Base-by-base conservation (phyloP, 2,888 invertebrate species). In the Andrena bucephala region DNA sequence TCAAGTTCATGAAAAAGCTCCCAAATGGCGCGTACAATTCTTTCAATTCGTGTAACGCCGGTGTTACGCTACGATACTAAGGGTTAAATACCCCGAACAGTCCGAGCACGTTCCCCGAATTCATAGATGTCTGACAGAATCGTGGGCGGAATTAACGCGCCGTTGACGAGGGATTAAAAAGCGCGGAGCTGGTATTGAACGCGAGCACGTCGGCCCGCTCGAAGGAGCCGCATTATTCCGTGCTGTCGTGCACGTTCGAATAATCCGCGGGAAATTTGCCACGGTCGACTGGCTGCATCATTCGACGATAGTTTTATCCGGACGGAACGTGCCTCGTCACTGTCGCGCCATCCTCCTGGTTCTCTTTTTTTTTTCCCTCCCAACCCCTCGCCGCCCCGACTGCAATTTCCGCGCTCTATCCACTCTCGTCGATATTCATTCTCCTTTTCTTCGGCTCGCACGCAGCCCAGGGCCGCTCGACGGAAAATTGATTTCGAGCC, bases 391-490 rank as follows among this genome's bases (percentile, higher is more conserved):
- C 50, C 57, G 57, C 1, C 10, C 8, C 13, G 27, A 24, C 24
- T 20, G 86, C 87, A 87, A 87, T 87, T 87, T 87, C 87, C 87
- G 81, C 69, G 85, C 72, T 71, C 57, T 57, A 57, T 13, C 57
- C 20, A 74, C 72, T 63, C 72, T 82, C 87, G 87, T 87, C 87
- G 84, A 87, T 87, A 87, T 87, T 87, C 87, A 77, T 85, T 75
- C 85, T 66, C 84, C 75, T 85, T 81, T 27, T 84, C 87, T 81
- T 83, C 72, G 65, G 54, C 65, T 52, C 59, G 72, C 67, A 79
- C 85, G 85, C 83, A 77, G 72, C 50, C 76, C 50, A 60, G 63
- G 75, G 79, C 63, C 75, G 68, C 69, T 73, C 79, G 67, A 68
- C 71, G 81, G 78, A 83, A 84, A 87, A 87, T 87, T 87, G 87